These are phyloP conservation scores for Drosophila gunungcola DNA, from an alignment of 1,140 invertebrate species.

Conservation along the genomic window DNA sequence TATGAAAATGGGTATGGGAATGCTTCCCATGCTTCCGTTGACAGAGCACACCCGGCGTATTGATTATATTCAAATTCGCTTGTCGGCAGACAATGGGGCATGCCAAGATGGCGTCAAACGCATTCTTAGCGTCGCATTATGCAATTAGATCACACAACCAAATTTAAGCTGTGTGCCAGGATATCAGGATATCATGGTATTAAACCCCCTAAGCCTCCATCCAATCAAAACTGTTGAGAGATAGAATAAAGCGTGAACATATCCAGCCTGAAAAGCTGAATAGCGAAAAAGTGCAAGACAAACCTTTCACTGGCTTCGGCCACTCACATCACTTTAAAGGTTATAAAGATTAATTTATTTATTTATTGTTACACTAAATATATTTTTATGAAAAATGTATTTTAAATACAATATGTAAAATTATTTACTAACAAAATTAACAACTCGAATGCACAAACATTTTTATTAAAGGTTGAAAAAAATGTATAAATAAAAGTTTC, in stretches of 20 bases:
- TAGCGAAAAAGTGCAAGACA: slow-evolving; percentile 21
- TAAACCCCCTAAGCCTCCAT: slow-evolving; percentile 26
- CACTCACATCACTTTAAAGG: slow-evolving; percentile 27
- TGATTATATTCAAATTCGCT: slow-evolving; percentile 70
- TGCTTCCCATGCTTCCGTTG: slow-evolving; percentile 13
- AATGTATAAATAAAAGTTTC: not conserved
- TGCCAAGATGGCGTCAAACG: slow-evolving; percentile 32
- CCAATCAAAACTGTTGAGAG: slow-evolving; percentile 31
- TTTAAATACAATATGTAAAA: too few relatives aligned
- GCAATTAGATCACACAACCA: slow-evolving; percentile 47
- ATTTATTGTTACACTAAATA: too few relatives aligned
- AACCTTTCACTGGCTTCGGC: slow-evolving; percentile 25
- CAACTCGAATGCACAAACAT: too few relatives aligned
- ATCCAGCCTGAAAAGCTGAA: slow-evolving; percentile 26
- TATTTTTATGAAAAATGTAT: too few relatives aligned
- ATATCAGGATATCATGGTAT: slow-evolving; percentile 24
- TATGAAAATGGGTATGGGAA: not conserved
- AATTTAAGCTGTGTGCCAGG: not conserved
- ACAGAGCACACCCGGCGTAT: slow-evolving; percentile 51
- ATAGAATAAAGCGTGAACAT: slow-evolving; percentile 30
- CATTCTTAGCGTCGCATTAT: slow-evolving; percentile 46
- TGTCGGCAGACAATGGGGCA: slow-evolving; percentile 30
- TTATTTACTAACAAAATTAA: too few relatives aligned
- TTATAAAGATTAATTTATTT: too few relatives aligned
- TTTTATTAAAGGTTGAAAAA: too few relatives aligned